Evolutionary conservation across 2,888 invertebrate genomes (phyloP).

Genomic region (Ypsolopha scabrella): DNA sequence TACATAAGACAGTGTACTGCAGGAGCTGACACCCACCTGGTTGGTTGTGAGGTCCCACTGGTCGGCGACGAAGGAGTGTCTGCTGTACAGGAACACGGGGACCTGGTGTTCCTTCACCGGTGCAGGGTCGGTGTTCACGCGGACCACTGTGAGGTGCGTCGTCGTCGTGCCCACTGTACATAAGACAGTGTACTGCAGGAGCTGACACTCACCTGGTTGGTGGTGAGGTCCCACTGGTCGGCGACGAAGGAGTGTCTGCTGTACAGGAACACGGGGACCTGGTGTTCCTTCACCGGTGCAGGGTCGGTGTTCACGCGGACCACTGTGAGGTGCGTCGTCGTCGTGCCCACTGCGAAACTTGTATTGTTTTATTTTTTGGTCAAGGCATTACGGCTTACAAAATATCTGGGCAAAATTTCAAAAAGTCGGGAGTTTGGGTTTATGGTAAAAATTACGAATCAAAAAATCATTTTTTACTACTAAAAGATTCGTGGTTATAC

Average conservation of each 20-base stretch:
- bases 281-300: conserved; percentile 79
- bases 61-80: conserved; percentile 73
- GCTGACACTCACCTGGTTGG: conserved; percentile 80
- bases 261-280: conserved; percentile 84
- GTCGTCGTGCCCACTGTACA: conserved; percentile 79
- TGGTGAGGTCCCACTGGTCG: conserved; percentile 86
- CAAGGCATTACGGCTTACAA: too few relatives aligned
- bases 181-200: too few relatives aligned
- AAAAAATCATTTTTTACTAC: too few relatives aligned
- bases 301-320: conserved; percentile 79
- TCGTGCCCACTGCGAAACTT: conserved; percentile 81
- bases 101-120: conserved; percentile 84
- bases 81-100: conserved; percentile 80
- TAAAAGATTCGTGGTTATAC: too few relatives aligned
- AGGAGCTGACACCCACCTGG: conserved; percentile 63
- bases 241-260: conserved; percentile 73
- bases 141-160: conserved; percentile 80
- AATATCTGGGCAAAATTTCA: too few relatives aligned
- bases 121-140: conserved; percentile 77
- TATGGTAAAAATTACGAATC: too few relatives aligned
- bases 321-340: conserved; percentile 81
- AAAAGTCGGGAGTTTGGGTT: too few relatives aligned
- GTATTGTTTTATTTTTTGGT: too few relatives aligned
- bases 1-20: background rate
- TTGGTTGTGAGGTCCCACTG: conserved; percentile 89